phyloP scores from a whole-genome alignment of 2,797 vertebrate genomes.

The Sardinella longiceps region DNA sequence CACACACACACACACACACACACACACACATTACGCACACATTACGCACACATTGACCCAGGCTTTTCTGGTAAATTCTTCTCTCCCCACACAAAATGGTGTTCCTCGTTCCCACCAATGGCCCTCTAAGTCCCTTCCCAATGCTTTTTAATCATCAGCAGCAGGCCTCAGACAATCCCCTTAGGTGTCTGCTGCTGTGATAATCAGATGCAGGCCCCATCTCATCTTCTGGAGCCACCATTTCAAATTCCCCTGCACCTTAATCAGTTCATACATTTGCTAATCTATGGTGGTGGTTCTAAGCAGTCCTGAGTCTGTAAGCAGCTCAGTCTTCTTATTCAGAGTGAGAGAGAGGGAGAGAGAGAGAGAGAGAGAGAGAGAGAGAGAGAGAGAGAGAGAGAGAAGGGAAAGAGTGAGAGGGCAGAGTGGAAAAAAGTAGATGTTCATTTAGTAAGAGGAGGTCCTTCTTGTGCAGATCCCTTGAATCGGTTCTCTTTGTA shows the following conservation, averaged over 20 bases:
- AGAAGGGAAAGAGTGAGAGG: background rate
- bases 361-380: background rate
- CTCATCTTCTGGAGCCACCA: background rate
- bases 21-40: conserved; percentile 12
- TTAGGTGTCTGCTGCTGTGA: background rate
- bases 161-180: background rate
- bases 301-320: conserved; percentile 11
- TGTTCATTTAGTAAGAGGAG: background rate
- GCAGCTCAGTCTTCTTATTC: conserved; percentile 19
- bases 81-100: background rate
- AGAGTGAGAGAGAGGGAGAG: background rate
- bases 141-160: conserved; percentile 18
- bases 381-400: background rate
- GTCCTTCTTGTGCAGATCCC: conserved; percentile 1
- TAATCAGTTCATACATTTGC: conserved; percentile 16
- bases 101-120: background rate
- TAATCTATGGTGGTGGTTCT: conserved; percentile 27
- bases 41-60: conserved; percentile 1
- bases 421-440: conserved; percentile 7
- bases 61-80: background rate
- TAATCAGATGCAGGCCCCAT: conserved; percentile 17
- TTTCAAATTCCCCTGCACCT: conserved; percentile 7
- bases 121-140: background rate
- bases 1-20: background rate
- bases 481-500: conserved; percentile 10